Evolutionary conservation across 2,113 vertebrate species (phyloP).

Genomic region (Poeciliopsis turrubarensis): DNA sequence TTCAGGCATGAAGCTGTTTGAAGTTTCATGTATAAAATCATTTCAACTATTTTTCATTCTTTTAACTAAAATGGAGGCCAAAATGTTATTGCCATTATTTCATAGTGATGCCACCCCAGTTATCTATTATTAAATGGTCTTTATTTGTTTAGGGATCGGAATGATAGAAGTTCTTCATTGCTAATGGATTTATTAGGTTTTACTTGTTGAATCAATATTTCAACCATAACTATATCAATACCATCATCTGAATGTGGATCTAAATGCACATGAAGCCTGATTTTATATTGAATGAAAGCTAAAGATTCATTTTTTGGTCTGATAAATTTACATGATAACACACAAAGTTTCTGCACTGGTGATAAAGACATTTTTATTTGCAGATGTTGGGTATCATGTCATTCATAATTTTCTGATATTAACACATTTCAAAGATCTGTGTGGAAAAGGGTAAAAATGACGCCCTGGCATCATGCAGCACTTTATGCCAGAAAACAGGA

Average conservation of each 20-base stretch:
- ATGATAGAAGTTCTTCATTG: neutral
- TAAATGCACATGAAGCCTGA: too few relatives aligned
- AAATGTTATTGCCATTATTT: neutral
- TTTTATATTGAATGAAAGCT: too few relatives aligned
- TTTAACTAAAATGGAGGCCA: neutral
- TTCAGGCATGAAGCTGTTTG: neutral
- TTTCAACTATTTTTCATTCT: neutral
- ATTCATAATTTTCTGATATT: too few relatives aligned
- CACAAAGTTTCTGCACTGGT: too few relatives aligned
- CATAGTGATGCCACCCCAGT: neutral
- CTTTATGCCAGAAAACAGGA: too few relatives aligned
- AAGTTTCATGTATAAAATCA: neutral
- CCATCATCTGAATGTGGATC: neutral
- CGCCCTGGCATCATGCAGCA: too few relatives aligned
- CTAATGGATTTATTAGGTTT: neutral
- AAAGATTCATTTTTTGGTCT: too few relatives aligned
- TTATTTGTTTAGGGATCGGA: neutral
- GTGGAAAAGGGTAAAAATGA: too few relatives aligned
- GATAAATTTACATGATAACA: too few relatives aligned
- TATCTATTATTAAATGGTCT: neutral
- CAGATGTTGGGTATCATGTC: too few relatives aligned
- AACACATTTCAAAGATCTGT: too few relatives aligned
- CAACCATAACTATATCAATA: neutral
- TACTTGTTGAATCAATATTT: neutral
- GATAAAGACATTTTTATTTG: too few relatives aligned